Conservation (phyloP, 1,140 invertebrate species). For the Cataglyphis hispanica region DNA sequence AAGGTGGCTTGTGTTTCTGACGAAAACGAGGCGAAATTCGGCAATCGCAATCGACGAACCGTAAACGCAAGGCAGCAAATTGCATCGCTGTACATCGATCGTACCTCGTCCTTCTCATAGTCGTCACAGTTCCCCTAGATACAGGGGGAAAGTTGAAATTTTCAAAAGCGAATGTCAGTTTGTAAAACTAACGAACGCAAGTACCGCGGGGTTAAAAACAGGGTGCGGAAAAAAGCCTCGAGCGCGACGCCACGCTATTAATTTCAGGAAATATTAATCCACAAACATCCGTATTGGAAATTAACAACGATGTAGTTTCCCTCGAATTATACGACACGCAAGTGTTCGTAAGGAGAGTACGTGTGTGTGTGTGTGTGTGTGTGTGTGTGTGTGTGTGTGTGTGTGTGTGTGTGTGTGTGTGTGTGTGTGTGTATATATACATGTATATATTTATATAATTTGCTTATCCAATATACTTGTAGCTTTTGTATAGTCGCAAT, state of each 20-base stretch:
- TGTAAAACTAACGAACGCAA: conserved; percentile 63
- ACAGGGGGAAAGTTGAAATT: conserved; percentile 65
- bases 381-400: too few species aligned
- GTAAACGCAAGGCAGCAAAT: conserved; percentile 64
- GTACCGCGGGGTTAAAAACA: conserved; percentile 7
- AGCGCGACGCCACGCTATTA: conserved; percentile 3
- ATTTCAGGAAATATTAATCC: conserved; percentile 55
- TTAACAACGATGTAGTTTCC: conserved; percentile 18
- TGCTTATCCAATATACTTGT: neutral
- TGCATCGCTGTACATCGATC: conserved; percentile 41
- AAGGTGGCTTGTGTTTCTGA: conserved; percentile 27
- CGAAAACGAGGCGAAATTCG: conserved; percentile 62
- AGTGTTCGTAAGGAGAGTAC: neutral
- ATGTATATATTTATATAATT: neutral
- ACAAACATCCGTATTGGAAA: conserved; percentile 11
- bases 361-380: too few species aligned
- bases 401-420: too few species aligned
- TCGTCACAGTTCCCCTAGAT: conserved; percentile 5
- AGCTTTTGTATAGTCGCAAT: conserved; percentile 12
- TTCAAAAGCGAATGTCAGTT: conserved; percentile 55
- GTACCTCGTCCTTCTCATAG: neutral
- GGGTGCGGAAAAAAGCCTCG: conserved; percentile 24
- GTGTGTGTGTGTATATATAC: too few species aligned
- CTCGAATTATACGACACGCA: neutral
- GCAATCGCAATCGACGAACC: conserved; percentile 56